Conservation (phyloP, 2,888 invertebrate genomes). For the Papilio demoleus region DNA sequence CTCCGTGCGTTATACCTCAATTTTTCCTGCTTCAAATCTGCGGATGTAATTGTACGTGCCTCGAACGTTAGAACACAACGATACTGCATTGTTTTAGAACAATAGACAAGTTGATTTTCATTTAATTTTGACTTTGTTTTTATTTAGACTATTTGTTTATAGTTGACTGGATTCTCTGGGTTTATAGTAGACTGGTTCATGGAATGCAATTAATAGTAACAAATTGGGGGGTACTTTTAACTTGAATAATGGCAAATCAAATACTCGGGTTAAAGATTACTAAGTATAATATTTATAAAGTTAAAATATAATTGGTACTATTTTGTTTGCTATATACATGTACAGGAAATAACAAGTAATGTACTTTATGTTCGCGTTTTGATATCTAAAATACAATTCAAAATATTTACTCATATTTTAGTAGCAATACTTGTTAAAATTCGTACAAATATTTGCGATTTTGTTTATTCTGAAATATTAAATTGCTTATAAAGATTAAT, state of each 20-base stretch:
- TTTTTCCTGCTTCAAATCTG: conserved; percentile 42
- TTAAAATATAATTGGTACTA: too few relatives aligned
- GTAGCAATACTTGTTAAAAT: not conserved
- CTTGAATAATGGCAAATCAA: not conserved
- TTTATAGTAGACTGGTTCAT: too few relatives aligned
- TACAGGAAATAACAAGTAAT: not conserved
- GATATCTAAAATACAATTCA: not conserved
- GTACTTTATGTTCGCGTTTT: not conserved
- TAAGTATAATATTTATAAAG: too few relatives aligned
- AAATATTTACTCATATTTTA: not conserved
- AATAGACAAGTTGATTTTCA: conserved; percentile 23
- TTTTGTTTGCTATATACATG: too few relatives aligned
- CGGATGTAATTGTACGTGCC: conserved; percentile 38
- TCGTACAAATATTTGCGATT: not conserved
- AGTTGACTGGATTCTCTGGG: not conserved
- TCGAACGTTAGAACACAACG: conserved; percentile 24
- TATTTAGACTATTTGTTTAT: not conserved
- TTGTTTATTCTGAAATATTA: not conserved
- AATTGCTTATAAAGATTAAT: not conserved
- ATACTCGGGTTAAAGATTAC: not conserved
- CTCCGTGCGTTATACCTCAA: conserved; percentile 40
- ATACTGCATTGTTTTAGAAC: conserved; percentile 34
- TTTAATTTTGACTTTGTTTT: not conserved
- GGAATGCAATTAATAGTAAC: too few relatives aligned
- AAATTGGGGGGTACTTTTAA: not conserved